Conservation (phyloP, 2,888 invertebrate genomes). For the Drosophila nr. perissopoda region DNA sequence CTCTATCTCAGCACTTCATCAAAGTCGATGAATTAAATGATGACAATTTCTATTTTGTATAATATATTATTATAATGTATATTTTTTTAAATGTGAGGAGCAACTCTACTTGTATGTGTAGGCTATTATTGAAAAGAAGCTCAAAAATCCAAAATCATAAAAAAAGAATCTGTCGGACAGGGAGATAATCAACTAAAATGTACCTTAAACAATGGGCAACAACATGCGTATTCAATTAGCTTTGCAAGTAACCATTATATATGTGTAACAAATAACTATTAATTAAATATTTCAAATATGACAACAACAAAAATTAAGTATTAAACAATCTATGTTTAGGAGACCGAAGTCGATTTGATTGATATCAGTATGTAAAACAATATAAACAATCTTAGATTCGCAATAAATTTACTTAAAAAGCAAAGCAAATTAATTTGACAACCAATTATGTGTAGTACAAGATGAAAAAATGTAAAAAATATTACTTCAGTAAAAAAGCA, state of each 20-base stretch:
- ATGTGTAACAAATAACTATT: conserved; percentile 24
- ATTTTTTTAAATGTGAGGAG: conserved; percentile 34
- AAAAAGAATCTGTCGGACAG: conserved; percentile 20
- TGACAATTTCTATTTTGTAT: conserved; percentile 24
- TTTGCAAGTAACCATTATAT: conserved; percentile 58
- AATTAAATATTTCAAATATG: conserved; percentile 46
- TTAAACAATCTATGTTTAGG: conserved; percentile 26
- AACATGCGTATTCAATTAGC: conserved; percentile 72
- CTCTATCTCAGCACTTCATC: conserved; percentile 11
- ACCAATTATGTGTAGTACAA: conserved; percentile 3
- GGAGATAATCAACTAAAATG: conserved; percentile 57
- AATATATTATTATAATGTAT: conserved; percentile 1
- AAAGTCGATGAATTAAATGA: conserved; percentile 14
- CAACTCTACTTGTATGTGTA: conserved; percentile 15
- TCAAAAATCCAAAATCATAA: conserved; percentile 50
- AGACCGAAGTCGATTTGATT: conserved; percentile 13
- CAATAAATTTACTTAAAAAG: conserved; percentile 27
- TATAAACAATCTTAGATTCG: conserved; percentile 37
- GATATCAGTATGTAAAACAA: background rate
- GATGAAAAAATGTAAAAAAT: conserved; percentile 20
- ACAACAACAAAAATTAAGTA: conserved; percentile 38
- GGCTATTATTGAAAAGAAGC: conserved; percentile 36
- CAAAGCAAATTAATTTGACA: conserved; percentile 15
- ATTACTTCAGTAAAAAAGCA: conserved; percentile 28
- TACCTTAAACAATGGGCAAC: conserved; percentile 64